These are phyloP conservation scores for Anabas testudineus DNA, from an alignment of 2,797 vertebrate species.

Conservation along the genomic window DNA sequence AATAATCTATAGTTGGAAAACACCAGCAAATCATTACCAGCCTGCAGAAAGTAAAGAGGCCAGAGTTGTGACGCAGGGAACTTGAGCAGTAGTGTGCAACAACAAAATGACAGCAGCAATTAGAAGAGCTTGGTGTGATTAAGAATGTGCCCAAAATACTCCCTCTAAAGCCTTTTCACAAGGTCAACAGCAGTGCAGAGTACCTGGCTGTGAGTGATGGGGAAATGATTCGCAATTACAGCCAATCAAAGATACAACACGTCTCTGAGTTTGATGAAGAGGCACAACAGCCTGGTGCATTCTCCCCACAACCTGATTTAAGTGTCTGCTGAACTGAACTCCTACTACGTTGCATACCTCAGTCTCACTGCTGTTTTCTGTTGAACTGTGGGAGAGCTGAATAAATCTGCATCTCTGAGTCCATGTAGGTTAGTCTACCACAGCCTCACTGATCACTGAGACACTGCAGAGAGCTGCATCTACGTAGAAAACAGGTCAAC, in stretches of 20 bases:
- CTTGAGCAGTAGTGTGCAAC: constrained; percentile 24
- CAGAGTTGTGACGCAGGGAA: constrained; percentile 15
- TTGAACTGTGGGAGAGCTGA: neutral
- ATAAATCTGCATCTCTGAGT: constrained; percentile 11
- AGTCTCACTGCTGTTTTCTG: neutral
- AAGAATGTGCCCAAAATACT: constrained; percentile 37
- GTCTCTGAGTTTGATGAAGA: constrained; percentile 4
- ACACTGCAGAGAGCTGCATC: constrained; percentile 7
- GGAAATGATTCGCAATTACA: constrained; percentile 24
- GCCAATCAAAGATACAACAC: constrained; percentile 2
- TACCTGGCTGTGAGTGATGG: constrained; percentile 6
- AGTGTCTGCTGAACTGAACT: neutral
- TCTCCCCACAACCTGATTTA: neutral
- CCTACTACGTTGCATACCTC: neutral
- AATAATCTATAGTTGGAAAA: neutral
- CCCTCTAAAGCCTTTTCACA: constrained; percentile 35
- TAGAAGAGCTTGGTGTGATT: constrained; percentile 53
- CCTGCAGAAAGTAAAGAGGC: constrained; percentile 1
- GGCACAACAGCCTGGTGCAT: neutral
- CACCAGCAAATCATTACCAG: neutral
- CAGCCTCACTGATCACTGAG: constrained; percentile 30
- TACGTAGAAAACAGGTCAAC: constrained; percentile 22
- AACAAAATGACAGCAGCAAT: constrained; percentile 55
- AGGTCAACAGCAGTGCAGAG: constrained; percentile 34
- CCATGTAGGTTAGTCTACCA: constrained; percentile 16